Base-by-base conservation (phyloP, 2,888 invertebrate genomes). In the Hymenopus coronatus region DNA sequence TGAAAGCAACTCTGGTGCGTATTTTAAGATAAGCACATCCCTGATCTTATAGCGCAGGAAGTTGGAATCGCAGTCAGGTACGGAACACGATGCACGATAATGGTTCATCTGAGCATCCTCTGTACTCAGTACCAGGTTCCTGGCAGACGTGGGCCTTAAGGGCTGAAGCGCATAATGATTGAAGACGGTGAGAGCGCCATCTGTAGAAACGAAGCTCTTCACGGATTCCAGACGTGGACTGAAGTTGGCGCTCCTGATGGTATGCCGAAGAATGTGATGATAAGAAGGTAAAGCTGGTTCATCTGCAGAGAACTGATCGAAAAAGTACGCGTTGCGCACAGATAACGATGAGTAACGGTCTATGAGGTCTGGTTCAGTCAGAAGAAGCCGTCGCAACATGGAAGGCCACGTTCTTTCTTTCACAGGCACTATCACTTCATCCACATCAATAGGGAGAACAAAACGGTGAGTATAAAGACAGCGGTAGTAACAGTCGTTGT, bases 401-500 rank as follows among this genome's bases (percentile, higher is more conserved):
- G 94, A 94, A 82, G 93, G 92, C 95, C 96, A 96, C 40, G 94
- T 95, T 85, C 93, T 92, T 33, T 94, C 94, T 90, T 94, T 93
- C 92, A 95, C 94, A 28, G 97, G 97, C 88, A 97, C 94, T 89
- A 97, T 94, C 87, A 96, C 94, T 93, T 97, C 97, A 92, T 97
- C 97, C 84, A 96, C 94, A 92, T 97, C 97, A 91, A 97, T 93
- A 15, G 97, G 96, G 46, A 97, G 93, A 28, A 96, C 93, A 84
- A 88, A 90, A 2, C 86, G 88, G 83, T 86, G 90, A 90, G 94
- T 94, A 91, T 94, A 93, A 88, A 96, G 93, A 93, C 96, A 96
- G 92, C 96, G 94, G 92, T 97, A 97, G 90, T 97, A 94, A 92
- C 97, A 97, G 92, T 97, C 96, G 92, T 97, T 97, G 92, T 97